Evolutionary conservation across 2,888 invertebrate genomes (phyloP).

Genomic region (Apamea epomidion): DNA sequence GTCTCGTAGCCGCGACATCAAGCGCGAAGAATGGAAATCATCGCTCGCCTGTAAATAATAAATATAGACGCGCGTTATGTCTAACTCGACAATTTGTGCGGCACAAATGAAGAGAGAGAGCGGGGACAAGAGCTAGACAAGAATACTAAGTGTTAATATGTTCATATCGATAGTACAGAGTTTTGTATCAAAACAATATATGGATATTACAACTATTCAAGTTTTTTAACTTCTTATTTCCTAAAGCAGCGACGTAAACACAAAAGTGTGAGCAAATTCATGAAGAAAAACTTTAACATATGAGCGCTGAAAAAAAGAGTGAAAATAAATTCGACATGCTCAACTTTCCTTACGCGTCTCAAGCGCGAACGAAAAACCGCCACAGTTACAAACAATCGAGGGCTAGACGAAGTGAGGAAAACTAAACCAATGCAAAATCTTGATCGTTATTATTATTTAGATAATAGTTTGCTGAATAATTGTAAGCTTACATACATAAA

Average conservation of each 20-base stretch:
- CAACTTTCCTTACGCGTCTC: constrained; percentile 9
- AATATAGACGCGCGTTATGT: constrained; percentile 74
- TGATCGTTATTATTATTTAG: not conserved
- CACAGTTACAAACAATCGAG: not conserved
- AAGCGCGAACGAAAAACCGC: constrained; percentile 3
- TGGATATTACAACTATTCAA: not conserved
- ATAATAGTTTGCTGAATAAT: constrained; percentile 7
- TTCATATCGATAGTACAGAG: too few relatives aligned
- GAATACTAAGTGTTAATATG: constrained; percentile 10
- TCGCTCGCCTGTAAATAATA: constrained; percentile 75
- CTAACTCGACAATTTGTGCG: constrained; percentile 58
- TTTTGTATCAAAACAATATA: not conserved
- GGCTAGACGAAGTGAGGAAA: not conserved
- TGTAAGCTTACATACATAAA: constrained; percentile 41
- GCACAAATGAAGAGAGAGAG: constrained; percentile 45
- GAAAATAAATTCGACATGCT: constrained; percentile 13
- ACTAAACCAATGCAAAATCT: not conserved
- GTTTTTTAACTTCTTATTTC: not conserved
- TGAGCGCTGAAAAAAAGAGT: constrained; percentile 3
- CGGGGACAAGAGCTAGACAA: constrained; percentile 26
- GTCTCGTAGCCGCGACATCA: constrained; percentile 74
- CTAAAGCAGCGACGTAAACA: not conserved
- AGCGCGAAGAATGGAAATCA: constrained; percentile 81
- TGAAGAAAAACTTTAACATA: constrained; percentile 1
- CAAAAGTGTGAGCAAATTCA: not conserved